Conservation (phyloP, 2,113 vertebrate genomes). For the Coptodon bakossiorum region DNA sequence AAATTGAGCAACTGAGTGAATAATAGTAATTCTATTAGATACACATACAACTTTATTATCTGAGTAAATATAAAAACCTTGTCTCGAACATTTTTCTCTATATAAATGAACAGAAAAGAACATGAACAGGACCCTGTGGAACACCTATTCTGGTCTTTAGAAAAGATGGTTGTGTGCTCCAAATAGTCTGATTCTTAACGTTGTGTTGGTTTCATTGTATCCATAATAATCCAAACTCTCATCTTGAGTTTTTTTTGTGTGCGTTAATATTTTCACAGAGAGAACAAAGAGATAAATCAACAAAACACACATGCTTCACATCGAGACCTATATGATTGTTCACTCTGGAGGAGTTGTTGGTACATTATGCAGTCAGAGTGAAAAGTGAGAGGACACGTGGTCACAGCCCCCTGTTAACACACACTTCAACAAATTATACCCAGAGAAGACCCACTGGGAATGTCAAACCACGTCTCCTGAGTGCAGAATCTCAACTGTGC, state of each 20-base stretch:
- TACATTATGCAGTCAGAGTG: background rate
- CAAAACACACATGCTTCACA: background rate
- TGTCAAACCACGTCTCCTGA: background rate
- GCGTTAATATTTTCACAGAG: background rate
- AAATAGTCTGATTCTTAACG: background rate
- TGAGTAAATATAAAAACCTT: background rate
- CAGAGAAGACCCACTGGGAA: background rate
- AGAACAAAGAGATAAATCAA: background rate
- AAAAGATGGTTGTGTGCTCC: background rate
- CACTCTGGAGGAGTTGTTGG: background rate
- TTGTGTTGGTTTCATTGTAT: background rate
- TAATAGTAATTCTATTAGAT: background rate
- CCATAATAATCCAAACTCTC: background rate
- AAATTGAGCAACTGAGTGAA: background rate
- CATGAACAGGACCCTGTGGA: background rate
- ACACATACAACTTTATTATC: background rate
- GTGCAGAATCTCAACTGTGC: background rate
- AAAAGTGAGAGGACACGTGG: background rate
- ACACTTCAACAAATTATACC: background rate
- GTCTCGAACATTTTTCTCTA: background rate
- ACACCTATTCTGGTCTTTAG: background rate
- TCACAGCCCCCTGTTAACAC: background rate
- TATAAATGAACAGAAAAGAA: background rate
- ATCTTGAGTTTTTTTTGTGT: background rate
- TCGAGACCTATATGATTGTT: background rate